Percentiles rank a stretch among this genome's conserved stretches.
Evolutionary conservation across 2,797 vertebrate genomes (phyloP).

Genomic region (Oryzias dopingdopingensis): DNA sequence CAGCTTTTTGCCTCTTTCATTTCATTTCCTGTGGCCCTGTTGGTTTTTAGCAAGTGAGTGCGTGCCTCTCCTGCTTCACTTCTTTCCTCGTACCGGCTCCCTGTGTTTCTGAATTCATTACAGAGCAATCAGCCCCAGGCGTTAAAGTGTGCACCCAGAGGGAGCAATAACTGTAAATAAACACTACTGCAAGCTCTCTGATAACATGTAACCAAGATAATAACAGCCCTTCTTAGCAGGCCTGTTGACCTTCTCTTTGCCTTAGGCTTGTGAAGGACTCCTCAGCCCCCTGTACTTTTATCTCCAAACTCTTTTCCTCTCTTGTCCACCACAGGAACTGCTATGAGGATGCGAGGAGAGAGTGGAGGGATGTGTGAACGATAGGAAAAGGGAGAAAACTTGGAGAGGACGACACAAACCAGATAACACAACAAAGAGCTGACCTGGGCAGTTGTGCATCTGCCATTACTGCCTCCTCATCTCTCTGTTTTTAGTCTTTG

Average conservation of each 20-base stretch:
- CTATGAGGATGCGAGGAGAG: conserved; percentile 50
- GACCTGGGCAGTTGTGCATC: conserved; percentile 57
- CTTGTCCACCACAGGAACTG: conserved; percentile 52
- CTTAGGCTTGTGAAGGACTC: conserved; percentile 86
- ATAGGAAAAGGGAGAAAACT: conserved; percentile 33
- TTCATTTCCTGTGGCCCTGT: conserved; percentile 54
- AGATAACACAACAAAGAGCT: conserved; percentile 55
- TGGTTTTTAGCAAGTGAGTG: conserved; percentile 67
- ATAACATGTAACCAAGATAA: conserved; percentile 90
- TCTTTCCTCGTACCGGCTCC: conserved; percentile 66
- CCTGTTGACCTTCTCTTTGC: conserved; percentile 90
- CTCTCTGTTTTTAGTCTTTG: conserved; percentile 51
- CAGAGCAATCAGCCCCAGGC: conserved; percentile 84
- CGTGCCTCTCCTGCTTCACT: conserved; percentile 65
- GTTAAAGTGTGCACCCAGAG: conserved; percentile 85
- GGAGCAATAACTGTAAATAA: conserved; percentile 96
- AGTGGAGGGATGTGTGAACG: conserved; percentile 38
- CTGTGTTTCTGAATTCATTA: conserved; percentile 87
- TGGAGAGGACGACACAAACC: conserved; percentile 42
- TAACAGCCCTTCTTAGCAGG: conserved; percentile 86
- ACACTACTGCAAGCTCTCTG: conserved; percentile 84
- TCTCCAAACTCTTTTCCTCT: conserved; percentile 80
- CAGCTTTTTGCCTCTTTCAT: conserved; percentile 26
- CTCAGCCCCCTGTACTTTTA: conserved; percentile 83
- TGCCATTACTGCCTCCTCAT: conserved; percentile 43